These are phyloP conservation scores for Carassius auratus DNA, from an alignment of 2,113 vertebrate species.

Conservation along the genomic window DNA sequence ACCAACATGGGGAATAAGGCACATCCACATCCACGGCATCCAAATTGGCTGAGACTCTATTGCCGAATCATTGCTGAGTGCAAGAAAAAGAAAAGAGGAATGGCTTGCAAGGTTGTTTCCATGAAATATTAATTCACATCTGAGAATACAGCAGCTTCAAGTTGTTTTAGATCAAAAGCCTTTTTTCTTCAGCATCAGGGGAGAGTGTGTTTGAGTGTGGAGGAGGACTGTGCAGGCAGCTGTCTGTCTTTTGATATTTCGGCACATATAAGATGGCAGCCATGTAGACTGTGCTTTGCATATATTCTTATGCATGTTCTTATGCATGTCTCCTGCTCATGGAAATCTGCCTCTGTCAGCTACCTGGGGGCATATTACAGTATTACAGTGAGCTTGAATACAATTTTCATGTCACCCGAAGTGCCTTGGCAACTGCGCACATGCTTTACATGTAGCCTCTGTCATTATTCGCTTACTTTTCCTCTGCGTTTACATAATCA, in stretches of 20 bases:
- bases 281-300: conserved; percentile 45
- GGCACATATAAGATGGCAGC: conserved; percentile 60
- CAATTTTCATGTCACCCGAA: conserved; percentile 25
- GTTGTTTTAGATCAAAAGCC: conserved; percentile 73
- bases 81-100: conserved; percentile 17
- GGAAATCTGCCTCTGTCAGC: conserved; percentile 43
- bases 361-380: conserved; percentile 23
- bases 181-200: conserved; percentile 70
- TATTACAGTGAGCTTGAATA: conserved; percentile 26
- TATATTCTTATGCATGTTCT: conserved; percentile 23
- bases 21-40: no score
- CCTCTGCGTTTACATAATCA: background rate
- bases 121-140: conserved; percentile 76
- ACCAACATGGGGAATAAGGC: conserved; percentile 43
- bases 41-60: conserved; percentile 53
- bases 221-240: conserved; percentile 66
- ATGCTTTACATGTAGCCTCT: background rate
- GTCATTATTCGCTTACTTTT: background rate
- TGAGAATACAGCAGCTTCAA: conserved; percentile 65
- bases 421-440: background rate
- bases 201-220: conserved; percentile 66
- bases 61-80: conserved; percentile 58
- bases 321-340: conserved; percentile 21
- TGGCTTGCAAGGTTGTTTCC: conserved; percentile 66
- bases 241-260: conserved; percentile 69